Percentiles rank a stretch among this genome's conserved stretches.
Conservation (phyloP, 1,140 invertebrate species). For the Drosophila jambulina region DNA sequence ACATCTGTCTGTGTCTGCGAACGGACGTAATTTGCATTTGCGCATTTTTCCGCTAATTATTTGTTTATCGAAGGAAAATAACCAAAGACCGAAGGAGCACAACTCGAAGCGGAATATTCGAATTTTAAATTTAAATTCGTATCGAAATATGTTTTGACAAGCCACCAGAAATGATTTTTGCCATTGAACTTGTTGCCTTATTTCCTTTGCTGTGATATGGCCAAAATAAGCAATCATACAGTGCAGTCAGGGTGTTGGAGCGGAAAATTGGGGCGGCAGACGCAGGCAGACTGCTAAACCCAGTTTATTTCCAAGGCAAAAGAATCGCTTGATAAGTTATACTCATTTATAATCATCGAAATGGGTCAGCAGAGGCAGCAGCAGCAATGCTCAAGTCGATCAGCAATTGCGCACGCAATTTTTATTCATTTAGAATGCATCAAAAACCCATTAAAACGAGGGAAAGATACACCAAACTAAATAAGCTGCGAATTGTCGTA, state of each 20-base stretch:
- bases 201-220: slow-evolving; percentile 9
- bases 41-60: slow-evolving; percentile 53
- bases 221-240: slow-evolving; percentile 19
- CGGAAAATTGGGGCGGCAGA: not conserved
- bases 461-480: slow-evolving; percentile 3
- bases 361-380: slow-evolving; percentile 35
- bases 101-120: slow-evolving; percentile 15
- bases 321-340: slow-evolving; percentile 35
- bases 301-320: slow-evolving; percentile 46
- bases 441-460: slow-evolving; percentile 38
- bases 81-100: slow-evolving; percentile 22
- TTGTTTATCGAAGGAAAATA: slow-evolving; percentile 50
- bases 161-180: slow-evolving; percentile 27
- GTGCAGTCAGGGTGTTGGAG: not conserved
- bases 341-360: slow-evolving; percentile 49
- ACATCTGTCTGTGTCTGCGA: slow-evolving; percentile 31
- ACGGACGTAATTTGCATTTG: slow-evolving; percentile 47
- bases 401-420: slow-evolving; percentile 45
- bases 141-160: slow-evolving; percentile 43
- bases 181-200: slow-evolving; percentile 45
- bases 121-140: slow-evolving; percentile 8
- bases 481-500: not conserved
- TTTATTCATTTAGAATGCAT: slow-evolving; percentile 50
- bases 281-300: slow-evolving; percentile 16
- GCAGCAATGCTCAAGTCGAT: slow-evolving; percentile 34